Base-by-base conservation (phyloP, 2,113 vertebrate species). In the Lipophrys pholis region DNA sequence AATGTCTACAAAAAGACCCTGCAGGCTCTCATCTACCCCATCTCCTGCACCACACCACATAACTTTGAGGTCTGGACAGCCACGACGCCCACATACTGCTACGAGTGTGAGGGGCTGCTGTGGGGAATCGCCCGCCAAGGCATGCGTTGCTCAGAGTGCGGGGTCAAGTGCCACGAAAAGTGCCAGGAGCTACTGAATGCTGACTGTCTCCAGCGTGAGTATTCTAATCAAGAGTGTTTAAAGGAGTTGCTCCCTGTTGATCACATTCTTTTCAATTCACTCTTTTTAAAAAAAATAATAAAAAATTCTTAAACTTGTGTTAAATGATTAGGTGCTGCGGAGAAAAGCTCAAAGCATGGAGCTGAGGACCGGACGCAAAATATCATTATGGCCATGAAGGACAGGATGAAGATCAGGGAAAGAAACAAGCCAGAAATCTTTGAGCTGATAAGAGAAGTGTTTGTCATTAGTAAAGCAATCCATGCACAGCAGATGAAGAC, bases 381-480 rank as follows among this genome's bases (percentile, higher is more conserved):
- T 85, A 98, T 99, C 74, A 99, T 99, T 87, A 99, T 99, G 98
- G 97, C 97, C 62, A 97, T 99, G 97, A 99, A 99, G 86, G 98
- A 99, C 90, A 95, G 98, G 56, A 99, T 99, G 98, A 99, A 99
- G 87, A 99, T 99, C 80, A 91, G 97, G 14, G 98, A 99, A 76
- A 93, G 98, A 67, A 99, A 99, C 93, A 99, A 99, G 40, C 98
- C 98, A 0, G 98, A 99, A 91, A 96, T 99, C 71, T 99, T 99
- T 54, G 98, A 99, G 51, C 92, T 99, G 55, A 99, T 99, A 81
- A 91, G 96, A 74, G 98, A 99, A 54, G 96, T 99, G 61, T 99
- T 97, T 55, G 83, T 86, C 62, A 94, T 98, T 69, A 93, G 89
- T 87, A 99, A 97, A 86, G 84, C 94, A 63, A 82, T 94, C 12